Percentiles rank a stretch among this genome's conserved stretches.
Evolutionary conservation across 2,888 invertebrate genomes (phyloP).

Genomic region (Fragum fragum): DNA sequence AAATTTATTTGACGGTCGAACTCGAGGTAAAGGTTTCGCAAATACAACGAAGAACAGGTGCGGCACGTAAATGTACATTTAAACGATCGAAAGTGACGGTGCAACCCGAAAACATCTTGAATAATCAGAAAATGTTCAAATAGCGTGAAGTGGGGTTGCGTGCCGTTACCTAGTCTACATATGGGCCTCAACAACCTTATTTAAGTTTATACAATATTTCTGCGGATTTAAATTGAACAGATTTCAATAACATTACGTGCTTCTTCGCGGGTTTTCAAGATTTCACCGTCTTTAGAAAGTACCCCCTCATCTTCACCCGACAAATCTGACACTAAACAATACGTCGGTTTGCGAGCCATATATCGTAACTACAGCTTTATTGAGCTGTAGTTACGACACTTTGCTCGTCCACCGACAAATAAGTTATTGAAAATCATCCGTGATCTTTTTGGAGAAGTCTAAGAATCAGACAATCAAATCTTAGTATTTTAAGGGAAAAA

Average conservation of each 20-base stretch:
- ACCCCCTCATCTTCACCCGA: not conserved
- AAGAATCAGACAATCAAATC: too few species aligned
- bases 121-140: not conserved
- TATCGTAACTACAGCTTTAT: too few species aligned
- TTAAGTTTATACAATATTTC: conserved; percentile 21
- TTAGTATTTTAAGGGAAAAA: too few species aligned
- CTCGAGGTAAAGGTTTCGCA: not conserved
- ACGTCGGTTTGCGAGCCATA: too few species aligned
- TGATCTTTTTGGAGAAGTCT: too few species aligned
- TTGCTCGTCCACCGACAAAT: too few species aligned
- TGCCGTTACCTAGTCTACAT: conserved; percentile 4
- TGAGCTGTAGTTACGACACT: too few species aligned
- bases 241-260: conserved; percentile 28
- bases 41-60: conserved; percentile 5
- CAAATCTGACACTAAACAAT: too few species aligned
- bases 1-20: too few species aligned
- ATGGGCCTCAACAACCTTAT: not conserved
- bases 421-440: too few species aligned
- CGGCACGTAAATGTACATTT: conserved; percentile 15
- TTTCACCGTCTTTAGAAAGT: not conserved
- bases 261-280: not conserved
- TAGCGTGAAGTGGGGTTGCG: conserved; percentile 4
- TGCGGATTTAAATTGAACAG: conserved; percentile 11
- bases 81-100: conserved; percentile 21
- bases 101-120: conserved; percentile 17